Percentiles rank a stretch among this genome's conserved stretches.
phyloP scores from a whole-genome alignment of 2,113 vertebrate genomes.

The Maccullochella peelii region DNA sequence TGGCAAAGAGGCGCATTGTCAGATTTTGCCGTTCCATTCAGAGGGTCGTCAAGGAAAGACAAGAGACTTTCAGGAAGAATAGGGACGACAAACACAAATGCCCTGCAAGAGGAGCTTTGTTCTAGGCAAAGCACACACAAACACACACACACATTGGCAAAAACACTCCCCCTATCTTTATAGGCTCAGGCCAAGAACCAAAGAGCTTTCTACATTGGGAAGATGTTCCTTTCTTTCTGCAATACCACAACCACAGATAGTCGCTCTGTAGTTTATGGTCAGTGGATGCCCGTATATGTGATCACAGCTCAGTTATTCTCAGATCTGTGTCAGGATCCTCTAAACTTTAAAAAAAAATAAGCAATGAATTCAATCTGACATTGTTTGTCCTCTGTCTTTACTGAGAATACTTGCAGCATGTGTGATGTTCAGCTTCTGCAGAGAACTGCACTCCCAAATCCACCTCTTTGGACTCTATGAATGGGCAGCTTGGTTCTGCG shows the following conservation, averaged over 20 bases:
- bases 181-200: slow-evolving; percentile 28
- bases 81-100: slow-evolving; percentile 39
- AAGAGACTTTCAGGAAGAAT: slow-evolving; percentile 44
- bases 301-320: slow-evolving; percentile 51
- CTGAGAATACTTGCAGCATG: slow-evolving; percentile 32
- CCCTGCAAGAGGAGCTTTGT: slow-evolving; percentile 52
- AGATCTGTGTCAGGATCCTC: slow-evolving; percentile 22
- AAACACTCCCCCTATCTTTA: slow-evolving; percentile 57
- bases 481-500: slow-evolving; percentile 11
- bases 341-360: slow-evolving; percentile 4
- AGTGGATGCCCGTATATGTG: slow-evolving; percentile 39
- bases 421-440: background rate
- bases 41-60: slow-evolving; percentile 53
- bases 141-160: slow-evolving; percentile 18
- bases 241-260: slow-evolving; percentile 46
- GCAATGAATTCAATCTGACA: background rate
- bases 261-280: slow-evolving; percentile 52
- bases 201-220: slow-evolving; percentile 41
- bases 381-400: slow-evolving; percentile 13
- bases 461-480: slow-evolving; percentile 6
- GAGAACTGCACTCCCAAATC: background rate
- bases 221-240: slow-evolving; percentile 52
- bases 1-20: slow-evolving; percentile 53
- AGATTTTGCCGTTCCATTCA: slow-evolving; percentile 49
- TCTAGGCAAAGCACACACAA: slow-evolving; percentile 4